A percentile compares a stretch with the other conserved stretches of the same genome.
Conservation (phyloP, 1,140 invertebrate species). For the Goniozus legneri region DNA sequence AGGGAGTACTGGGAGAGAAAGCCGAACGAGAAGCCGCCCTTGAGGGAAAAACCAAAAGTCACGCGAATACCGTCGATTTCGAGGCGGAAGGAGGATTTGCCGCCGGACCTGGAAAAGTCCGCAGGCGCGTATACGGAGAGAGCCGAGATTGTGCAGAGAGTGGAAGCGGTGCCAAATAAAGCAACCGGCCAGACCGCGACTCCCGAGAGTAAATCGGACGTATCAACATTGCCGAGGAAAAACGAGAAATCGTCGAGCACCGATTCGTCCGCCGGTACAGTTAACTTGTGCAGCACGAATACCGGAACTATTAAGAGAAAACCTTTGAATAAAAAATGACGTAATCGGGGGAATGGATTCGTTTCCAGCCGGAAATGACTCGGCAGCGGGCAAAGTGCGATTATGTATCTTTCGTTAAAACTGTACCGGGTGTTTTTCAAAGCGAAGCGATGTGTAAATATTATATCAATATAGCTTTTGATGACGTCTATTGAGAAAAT, state of each 20-base stretch:
- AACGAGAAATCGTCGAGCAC: slow-evolving; percentile 22
- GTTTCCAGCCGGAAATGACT: too few species aligned
- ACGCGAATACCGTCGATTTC: slow-evolving; percentile 40
- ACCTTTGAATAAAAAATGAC: slow-evolving; percentile 27
- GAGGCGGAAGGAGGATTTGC: slow-evolving; percentile 23
- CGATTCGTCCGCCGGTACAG: slow-evolving; percentile 25
- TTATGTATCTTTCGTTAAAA: too few species aligned
- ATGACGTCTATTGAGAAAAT: too few species aligned
- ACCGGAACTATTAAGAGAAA: slow-evolving; percentile 39
- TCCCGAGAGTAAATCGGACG: slow-evolving; percentile 27
- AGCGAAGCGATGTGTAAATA: too few species aligned
- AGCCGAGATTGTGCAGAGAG: slow-evolving; percentile 29
- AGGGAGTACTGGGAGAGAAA: slow-evolving; percentile 18
- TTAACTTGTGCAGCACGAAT: slow-evolving; percentile 25
- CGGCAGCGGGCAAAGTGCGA: too few species aligned
- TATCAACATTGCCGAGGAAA: slow-evolving; percentile 24
- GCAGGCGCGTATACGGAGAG: slow-evolving; percentile 25
- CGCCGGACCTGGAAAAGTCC: slow-evolving; percentile 19
- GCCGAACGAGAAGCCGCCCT: slow-evolving; percentile 22
- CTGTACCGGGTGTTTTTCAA: too few species aligned
- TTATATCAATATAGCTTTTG: too few species aligned
- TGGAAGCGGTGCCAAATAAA: slow-evolving; percentile 23
- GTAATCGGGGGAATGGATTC: too few species aligned
- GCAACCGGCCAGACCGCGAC: slow-evolving; percentile 11
- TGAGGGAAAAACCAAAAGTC: slow-evolving; percentile 37